These are phyloP conservation scores for Acanthosepion esculentum DNA, from an alignment of 2,888 invertebrate species.

Conservation along the genomic window DNA sequence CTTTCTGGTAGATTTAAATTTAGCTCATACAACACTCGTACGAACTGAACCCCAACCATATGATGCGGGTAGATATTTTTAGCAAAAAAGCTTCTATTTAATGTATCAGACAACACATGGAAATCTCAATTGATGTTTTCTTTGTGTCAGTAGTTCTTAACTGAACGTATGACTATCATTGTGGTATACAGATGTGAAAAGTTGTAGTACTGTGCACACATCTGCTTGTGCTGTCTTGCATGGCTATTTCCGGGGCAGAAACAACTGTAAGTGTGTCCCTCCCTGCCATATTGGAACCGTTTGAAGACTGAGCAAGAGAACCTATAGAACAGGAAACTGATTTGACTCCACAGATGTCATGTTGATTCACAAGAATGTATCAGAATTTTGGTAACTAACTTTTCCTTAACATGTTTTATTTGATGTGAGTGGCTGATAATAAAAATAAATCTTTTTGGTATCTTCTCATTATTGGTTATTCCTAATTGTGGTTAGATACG, in stretches of 20 bases:
- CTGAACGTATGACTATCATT: background rate
- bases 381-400: background rate
- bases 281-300: background rate
- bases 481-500: background rate
- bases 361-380: background rate
- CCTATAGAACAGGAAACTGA: background rate
- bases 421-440: background rate
- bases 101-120: background rate
- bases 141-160: background rate
- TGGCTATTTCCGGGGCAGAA: constrained; percentile 16
- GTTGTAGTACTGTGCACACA: background rate
- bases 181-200: background rate
- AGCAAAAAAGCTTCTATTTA: background rate
- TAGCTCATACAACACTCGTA: too few species aligned
- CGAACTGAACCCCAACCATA: too few species aligned
- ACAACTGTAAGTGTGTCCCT: background rate
- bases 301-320: background rate
- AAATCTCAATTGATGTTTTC: background rate
- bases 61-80: too few species aligned
- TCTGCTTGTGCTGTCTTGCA: background rate
- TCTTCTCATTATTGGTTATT: background rate
- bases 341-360: background rate
- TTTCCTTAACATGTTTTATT: background rate
- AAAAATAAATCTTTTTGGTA: background rate
- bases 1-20: too few species aligned